Percentiles rank a stretch among this genome's conserved stretches.
Conservation (phyloP, 2,797 vertebrate species). For the Oreonectes daqikongensis region DNA sequence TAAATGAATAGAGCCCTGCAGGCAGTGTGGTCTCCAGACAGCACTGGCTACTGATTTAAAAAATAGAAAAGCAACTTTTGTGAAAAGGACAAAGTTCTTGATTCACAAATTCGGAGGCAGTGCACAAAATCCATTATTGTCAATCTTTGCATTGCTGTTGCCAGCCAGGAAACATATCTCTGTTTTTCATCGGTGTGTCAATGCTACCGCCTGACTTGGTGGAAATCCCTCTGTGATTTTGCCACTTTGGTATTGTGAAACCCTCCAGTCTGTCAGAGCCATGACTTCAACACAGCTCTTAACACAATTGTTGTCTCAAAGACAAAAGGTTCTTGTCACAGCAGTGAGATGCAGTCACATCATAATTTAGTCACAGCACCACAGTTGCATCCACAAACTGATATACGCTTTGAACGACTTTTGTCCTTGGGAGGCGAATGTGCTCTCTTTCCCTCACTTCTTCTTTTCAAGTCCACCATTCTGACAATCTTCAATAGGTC, state of each 20-base stretch:
- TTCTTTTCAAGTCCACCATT: conserved; percentile 10
- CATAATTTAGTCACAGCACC: conserved; percentile 47
- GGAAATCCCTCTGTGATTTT: conserved; percentile 46
- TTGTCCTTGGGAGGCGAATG: conserved; percentile 47
- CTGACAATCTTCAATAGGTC: background rate
- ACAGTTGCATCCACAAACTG: conserved; percentile 37
- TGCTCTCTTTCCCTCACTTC: conserved; percentile 9
- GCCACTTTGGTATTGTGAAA: conserved; percentile 38
- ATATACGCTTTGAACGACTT: conserved; percentile 37
- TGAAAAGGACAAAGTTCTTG: conserved; percentile 9
- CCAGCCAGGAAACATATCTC: conserved; percentile 31
- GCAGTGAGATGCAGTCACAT: conserved; percentile 48
- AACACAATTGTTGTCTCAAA: conserved; percentile 57
- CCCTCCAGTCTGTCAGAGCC: conserved; percentile 39
- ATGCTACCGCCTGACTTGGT: conserved; percentile 26
- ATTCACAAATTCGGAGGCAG: conserved; percentile 40
- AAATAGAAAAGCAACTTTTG: background rate
- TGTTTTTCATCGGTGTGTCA: conserved; percentile 46
- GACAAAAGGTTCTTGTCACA: conserved; percentile 56
- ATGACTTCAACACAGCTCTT: conserved; percentile 47
- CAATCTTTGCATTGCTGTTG: conserved; percentile 40
- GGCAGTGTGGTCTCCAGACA: conserved; percentile 23
- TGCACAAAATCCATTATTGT: conserved; percentile 48
- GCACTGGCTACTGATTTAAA: background rate
- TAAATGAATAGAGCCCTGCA: conserved; percentile 27